Evolutionary conservation across 2,797 vertebrate genomes (phyloP), one percentile per base, ranked within the genome.

Genomic region (Gymnocypris eckloni): DNA sequence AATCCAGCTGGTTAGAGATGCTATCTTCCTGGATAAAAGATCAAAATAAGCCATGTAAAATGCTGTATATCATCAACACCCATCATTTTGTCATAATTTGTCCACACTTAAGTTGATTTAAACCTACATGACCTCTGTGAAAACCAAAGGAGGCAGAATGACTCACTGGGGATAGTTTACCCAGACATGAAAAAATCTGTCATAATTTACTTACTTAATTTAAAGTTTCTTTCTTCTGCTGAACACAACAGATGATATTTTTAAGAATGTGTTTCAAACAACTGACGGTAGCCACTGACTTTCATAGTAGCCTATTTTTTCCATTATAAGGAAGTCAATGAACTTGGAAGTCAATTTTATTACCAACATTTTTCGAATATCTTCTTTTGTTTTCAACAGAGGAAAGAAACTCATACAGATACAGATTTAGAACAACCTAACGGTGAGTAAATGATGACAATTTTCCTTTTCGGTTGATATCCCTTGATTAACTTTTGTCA

Each of bases 1-100:
- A 92, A 18, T 96, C 92, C 69, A 97, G 93, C 77, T 97, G 96
- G 48, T 92, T 89, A 0, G 88, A 92, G 79, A 96, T 86, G 2
- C 75, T 88, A 87, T 95, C 89, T 10, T 20, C 87, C 96, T 97
- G 89, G 7, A 83, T 50, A 37, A 39, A 45, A 59, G 1, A 39
- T n/a, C 20, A 61, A 43, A 11, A 39, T n/a, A 39, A 66, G 9
- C 10, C 16, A 56, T 22, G 33, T 41, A 61, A 78, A 61, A 61
- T 61, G 33, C 1, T 3, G 70, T 25, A n/a, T 43, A 56, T n/a
- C 16, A 52, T 61, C 39, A 83, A 59, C 37, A 41, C 15, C 70
- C 3, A 9, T 22, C 20, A 8, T 56, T 64, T 64, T 52, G 45
- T 54, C 16, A 37, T 4, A 12, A 16, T 78, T 41, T 41, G 59